phyloP scores from a whole-genome alignment of 2,888 invertebrate genomes.

The Sipunculus nudus region DNA sequence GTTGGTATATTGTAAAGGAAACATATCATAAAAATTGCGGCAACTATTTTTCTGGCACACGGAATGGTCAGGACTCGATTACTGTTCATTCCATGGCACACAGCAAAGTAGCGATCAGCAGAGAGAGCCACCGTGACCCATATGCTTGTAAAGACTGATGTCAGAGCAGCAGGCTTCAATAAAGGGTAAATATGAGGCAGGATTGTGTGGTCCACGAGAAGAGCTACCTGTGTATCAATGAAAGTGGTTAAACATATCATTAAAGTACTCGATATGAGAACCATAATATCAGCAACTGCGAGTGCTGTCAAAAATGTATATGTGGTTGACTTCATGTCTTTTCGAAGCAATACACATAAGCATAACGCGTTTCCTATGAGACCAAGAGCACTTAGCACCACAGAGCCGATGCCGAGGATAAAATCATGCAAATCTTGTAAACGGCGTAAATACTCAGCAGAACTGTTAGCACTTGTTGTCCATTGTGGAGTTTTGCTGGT shows the following conservation, averaged over 20 bases:
- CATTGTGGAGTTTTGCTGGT: no score
- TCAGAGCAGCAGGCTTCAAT: slow-evolving; percentile 1
- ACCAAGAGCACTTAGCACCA: no score
- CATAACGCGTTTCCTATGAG: slow-evolving; percentile 3
- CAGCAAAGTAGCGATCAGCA: slow-evolving; percentile 5
- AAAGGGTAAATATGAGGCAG: slow-evolving; percentile 3
- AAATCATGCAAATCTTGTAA: no score
- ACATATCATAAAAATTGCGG: neutral
- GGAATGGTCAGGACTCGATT: neutral
- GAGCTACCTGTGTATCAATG: neutral
- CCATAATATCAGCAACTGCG: neutral
- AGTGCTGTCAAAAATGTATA: slow-evolving; percentile 3
- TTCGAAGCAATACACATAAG: neutral
- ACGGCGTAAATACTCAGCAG: no score
- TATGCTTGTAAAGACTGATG: slow-evolving; percentile 3
- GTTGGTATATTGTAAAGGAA: slow-evolving; percentile 8
- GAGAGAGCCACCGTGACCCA: slow-evolving; percentile 6
- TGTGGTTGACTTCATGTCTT: slow-evolving; percentile 4
- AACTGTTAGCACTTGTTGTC: no score
- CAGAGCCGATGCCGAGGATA: no score
- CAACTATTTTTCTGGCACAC: neutral
- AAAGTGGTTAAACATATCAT: neutral
- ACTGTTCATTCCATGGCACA: slow-evolving; percentile 4
- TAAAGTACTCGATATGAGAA: neutral
- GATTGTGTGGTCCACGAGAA: neutral